Base-by-base conservation (phyloP, 1,140 invertebrate species). In the Drosophila kanapiae region DNA sequence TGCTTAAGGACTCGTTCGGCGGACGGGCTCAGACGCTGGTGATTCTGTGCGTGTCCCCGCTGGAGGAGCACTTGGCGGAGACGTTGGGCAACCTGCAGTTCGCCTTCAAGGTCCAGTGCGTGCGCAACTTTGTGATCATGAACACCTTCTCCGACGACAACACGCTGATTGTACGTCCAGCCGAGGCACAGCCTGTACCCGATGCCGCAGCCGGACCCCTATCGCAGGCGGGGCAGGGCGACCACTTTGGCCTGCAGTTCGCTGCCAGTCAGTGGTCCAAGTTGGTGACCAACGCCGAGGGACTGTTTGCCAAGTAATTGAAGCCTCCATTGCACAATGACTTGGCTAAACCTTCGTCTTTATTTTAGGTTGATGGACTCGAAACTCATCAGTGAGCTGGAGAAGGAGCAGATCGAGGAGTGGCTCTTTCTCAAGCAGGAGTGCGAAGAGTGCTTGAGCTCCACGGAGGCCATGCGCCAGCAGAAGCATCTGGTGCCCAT, bases 401-500 rank as follows among this genome's bases (percentile, higher is more conserved):
- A 92, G 27, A 91, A 91, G 56, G 96, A 96, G 84, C 96, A 96
- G 93, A 96, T 97, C n/a, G 96, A 96, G 86, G 95, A 97, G 67
- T 97, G 97, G 96, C 92, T 97, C 5, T 96, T 96, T 79, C 94
- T 97, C 71, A 97, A 97, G 92, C 96, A 97, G 71, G 96, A 97
- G 91, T 97, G 96, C 92, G 96, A 97, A 92, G 96, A 97, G 77
- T 97, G 96, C 85, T 94, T 97, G 29, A 95, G 95, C 81, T 94
- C 93, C 57, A 95, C 95, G 70, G 94, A 94, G 48, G 92, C 81
- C 1, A 81, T 91, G 45, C 86, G 92, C 77, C 60, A 93, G 9
- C 93, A 94, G 75, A 93, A 95, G 92, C 94, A 94, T 0, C 91
- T 96, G 16, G 95, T 95, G 74, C 94, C 94, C 78, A 96, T 96